Percentiles rank a stretch among this genome's conserved stretches.
These are phyloP conservation scores for Stictonetta naevosa DNA, from an alignment of 2,113 vertebrate species.

Conservation along the genomic window DNA sequence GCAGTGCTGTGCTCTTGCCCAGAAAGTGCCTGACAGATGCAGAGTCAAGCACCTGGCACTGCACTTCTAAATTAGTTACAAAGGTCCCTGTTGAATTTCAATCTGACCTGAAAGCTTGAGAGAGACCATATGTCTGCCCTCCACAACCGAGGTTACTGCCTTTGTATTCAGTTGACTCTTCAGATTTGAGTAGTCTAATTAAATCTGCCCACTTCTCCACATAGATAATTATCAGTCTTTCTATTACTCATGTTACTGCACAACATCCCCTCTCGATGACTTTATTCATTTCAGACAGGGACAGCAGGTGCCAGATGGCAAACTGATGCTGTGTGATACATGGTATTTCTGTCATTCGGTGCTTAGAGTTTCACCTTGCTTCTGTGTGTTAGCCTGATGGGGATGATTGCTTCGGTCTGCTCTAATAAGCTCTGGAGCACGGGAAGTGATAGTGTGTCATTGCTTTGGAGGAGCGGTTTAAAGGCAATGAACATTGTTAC, in stretches of 20 bases:
- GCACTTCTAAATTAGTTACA: slow-evolving; percentile 1
- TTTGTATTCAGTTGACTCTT: slow-evolving; percentile 59
- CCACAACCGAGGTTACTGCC: neutral
- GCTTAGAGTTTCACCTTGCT: slow-evolving; percentile 75
- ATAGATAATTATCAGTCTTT: slow-evolving; percentile 73
- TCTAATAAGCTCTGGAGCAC: slow-evolving; percentile 61
- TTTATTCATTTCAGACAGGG: slow-evolving; percentile 69
- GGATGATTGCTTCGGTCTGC: slow-evolving; percentile 56
- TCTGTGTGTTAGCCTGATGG: slow-evolving; percentile 35
- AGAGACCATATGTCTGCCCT: slow-evolving; percentile 22
- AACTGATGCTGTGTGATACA: slow-evolving; percentile 45
- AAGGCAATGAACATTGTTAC: slow-evolving; percentile 39
- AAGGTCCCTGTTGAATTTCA: slow-evolving; percentile 16
- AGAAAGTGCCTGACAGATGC: neutral
- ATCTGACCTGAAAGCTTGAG: slow-evolving; percentile 6
- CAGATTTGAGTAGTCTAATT: slow-evolving; percentile 70
- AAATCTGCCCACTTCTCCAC: slow-evolving; percentile 67
- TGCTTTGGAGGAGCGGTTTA: slow-evolving; percentile 62
- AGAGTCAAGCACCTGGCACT: neutral
- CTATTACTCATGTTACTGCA: slow-evolving; percentile 71
- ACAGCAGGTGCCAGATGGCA: slow-evolving; percentile 80
- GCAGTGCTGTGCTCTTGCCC: neutral
- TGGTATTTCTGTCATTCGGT: slow-evolving; percentile 44
- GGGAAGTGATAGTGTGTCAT: slow-evolving; percentile 31
- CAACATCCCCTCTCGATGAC: slow-evolving; percentile 60